These are phyloP conservation scores for Dryobates pubescens DNA, from an alignment of 2,797 vertebrate genomes.

Conservation along the genomic window DNA sequence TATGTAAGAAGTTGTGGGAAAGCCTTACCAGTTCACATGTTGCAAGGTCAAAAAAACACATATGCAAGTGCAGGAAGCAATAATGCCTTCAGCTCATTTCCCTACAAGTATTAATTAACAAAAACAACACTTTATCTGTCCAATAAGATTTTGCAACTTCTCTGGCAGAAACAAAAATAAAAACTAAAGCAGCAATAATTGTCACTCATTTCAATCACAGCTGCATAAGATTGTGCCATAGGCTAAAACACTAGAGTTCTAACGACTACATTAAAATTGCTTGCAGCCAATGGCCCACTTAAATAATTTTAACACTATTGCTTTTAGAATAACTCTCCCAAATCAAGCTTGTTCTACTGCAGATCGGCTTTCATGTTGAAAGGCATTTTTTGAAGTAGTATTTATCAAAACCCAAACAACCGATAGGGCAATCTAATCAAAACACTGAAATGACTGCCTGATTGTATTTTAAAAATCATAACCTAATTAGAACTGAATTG, in stretches of 20 bases:
- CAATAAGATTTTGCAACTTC: no score
- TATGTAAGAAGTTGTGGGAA: neutral
- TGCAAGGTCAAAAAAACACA: conserved; percentile 24
- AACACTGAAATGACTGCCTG: conserved; percentile 72
- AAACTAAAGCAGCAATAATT: neutral
- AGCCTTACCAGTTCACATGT: neutral
- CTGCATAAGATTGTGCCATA: neutral
- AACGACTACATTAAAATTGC: neutral
- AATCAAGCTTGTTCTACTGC: conserved; percentile 10
- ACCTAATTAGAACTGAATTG: conserved; percentile 73
- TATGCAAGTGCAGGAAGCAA: neutral
- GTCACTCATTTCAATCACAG: neutral
- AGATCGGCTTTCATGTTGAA: conserved; percentile 54
- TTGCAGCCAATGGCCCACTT: neutral
- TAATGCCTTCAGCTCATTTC: neutral
- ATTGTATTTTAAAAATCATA: conserved; percentile 77
- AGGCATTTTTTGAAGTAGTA: conserved; percentile 62
- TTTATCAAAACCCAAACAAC: conserved; percentile 73
- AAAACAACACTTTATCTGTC: neutral
- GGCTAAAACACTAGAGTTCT: neutral
- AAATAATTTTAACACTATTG: neutral
- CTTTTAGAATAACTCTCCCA: neutral
- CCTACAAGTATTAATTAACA: conserved; percentile 16
- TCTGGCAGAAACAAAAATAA: no score
- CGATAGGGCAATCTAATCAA: conserved; percentile 75